These are phyloP conservation scores for Gouania willdenowi DNA, from an alignment of 2,797 vertebrate genomes.

Conservation along the genomic window DNA sequence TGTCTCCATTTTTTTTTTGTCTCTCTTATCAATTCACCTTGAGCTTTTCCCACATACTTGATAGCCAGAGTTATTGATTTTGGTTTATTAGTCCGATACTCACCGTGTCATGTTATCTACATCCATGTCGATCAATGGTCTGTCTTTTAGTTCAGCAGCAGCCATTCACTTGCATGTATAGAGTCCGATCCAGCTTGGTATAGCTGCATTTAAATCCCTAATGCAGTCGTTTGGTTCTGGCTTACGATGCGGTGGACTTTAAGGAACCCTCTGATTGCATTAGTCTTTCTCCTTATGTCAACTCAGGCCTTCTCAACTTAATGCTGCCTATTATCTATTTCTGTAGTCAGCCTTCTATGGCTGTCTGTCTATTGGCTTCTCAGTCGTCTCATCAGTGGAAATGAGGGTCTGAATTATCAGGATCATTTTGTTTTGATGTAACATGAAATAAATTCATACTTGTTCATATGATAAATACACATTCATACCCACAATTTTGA, in stretches of 20 bases:
- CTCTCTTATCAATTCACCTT: conserved; percentile 2
- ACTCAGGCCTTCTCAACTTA: conserved; percentile 28
- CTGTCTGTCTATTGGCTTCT: conserved; percentile 19
- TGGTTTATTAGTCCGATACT: conserved; percentile 24
- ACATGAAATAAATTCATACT: background rate
- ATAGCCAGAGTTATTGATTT: conserved; percentile 37
- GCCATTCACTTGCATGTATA: conserved; percentile 42
- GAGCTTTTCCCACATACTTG: conserved; percentile 21
- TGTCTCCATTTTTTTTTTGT: background rate
- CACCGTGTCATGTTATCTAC: conserved; percentile 36
- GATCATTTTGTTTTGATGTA: conserved; percentile 11
- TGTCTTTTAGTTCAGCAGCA: conserved; percentile 27
- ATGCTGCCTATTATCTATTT: conserved; percentile 47
- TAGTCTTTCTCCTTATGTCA: conserved; percentile 29
- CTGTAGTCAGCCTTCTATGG: conserved; percentile 30
- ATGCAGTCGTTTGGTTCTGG: conserved; percentile 48
- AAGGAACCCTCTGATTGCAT: conserved; percentile 56
- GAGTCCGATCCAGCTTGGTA: conserved; percentile 44
- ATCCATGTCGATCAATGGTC: conserved; percentile 44
- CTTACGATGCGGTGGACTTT: conserved; percentile 18
- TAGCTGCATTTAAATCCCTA: conserved; percentile 36
- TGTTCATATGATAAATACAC: too few relatives aligned
- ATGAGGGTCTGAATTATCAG: conserved; percentile 12
- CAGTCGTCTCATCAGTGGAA: conserved; percentile 31
- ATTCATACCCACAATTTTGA: too few relatives aligned